Base-by-base conservation (phyloP, 2,113 vertebrate genomes). In the Pelobates fuscus region DNA sequence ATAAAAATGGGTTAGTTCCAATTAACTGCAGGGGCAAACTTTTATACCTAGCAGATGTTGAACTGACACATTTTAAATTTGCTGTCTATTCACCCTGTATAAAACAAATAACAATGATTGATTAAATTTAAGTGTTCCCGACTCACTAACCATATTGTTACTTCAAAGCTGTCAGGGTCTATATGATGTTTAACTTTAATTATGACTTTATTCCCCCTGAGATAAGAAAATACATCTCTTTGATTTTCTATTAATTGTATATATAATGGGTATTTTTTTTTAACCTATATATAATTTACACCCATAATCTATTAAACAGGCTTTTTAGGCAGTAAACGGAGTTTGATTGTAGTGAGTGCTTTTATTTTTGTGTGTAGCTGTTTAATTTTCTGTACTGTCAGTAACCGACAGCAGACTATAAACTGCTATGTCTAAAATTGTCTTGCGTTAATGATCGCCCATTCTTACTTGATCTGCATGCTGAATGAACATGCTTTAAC, bases 331-430 rank as follows among this genome's bases (percentile, higher is more conserved):
- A 2, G 26, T 25, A 30, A 27, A 72, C 52, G 57, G 72, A 78
- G 43, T 32, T 69, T 79, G 77, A 55, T 62, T 72, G 46, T 24
- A 70, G 78, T 18, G 6, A 81, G 17, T 78, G n/a, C 23, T 17
- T 41, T 49, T 67, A 79, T 71, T 78, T 81, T 80, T 73, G 32
- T 26, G n/a, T 26, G 68, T 26, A 46, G 41, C 5, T 8, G 5
- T 82, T 6, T 43, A 7, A 67, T 76, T 84, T 86, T 82, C 74
- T n/a, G n/a, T 81, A 81, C 80, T 87, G 81, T 78, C 77, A 46
- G 75, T 89, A 85, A 88, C 83, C 85, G 83, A 79, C 78, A 54
- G 71, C 8, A 83, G 81, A 84, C 82, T 68, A 67, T 78, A 81
- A 86, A 86, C 85, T 82, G 77, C 75, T 81, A 69, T 83, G 71